These are phyloP conservation scores for Oegoconia quadripuncta DNA, from an alignment of 2,888 invertebrate genomes.

Conservation along the genomic window DNA sequence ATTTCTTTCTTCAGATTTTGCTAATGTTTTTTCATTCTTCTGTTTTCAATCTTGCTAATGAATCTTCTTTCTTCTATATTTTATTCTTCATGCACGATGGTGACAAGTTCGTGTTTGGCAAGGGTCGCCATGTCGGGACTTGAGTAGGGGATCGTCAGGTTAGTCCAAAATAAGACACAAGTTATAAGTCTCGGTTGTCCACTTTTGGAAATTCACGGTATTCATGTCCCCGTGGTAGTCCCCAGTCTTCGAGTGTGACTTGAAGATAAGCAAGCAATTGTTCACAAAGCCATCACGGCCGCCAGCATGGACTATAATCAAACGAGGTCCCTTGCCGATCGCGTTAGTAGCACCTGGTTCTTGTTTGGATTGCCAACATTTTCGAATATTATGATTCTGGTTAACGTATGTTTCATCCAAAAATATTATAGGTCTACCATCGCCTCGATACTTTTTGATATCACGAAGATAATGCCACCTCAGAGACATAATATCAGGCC, in stretches of 20 bases:
- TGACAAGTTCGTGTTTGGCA: no score
- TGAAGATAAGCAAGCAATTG: slow-evolving; percentile 8
- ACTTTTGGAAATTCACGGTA: slow-evolving; percentile 15
- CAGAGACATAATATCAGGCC: slow-evolving; percentile 1
- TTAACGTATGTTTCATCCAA: slow-evolving; percentile 15
- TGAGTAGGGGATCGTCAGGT: no score
- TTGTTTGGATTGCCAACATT: background rate
- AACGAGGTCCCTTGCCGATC: background rate
- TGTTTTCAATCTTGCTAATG: no score
- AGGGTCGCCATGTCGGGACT: no score
- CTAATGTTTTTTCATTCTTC: no score
- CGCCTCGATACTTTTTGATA: background rate
- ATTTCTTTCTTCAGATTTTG: no score
- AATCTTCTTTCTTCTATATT: no score
- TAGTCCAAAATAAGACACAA: no score
- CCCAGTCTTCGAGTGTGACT: background rate
- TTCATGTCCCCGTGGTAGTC: slow-evolving; percentile 15
- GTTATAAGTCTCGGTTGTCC: slow-evolving; percentile 14
- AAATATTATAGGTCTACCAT: slow-evolving; percentile 7
- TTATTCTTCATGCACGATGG: no score
- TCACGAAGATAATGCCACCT: slow-evolving; percentile 2
- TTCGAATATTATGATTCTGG: slow-evolving; percentile 8
- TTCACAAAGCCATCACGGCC: slow-evolving; percentile 7
- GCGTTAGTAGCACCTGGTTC: background rate
- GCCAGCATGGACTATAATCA: slow-evolving; percentile 9